Percentiles rank a stretch among this genome's conserved stretches.
Evolutionary conservation across 2,888 invertebrate genomes (phyloP).

Genomic region (Gastracanthus pulcherrimus): DNA sequence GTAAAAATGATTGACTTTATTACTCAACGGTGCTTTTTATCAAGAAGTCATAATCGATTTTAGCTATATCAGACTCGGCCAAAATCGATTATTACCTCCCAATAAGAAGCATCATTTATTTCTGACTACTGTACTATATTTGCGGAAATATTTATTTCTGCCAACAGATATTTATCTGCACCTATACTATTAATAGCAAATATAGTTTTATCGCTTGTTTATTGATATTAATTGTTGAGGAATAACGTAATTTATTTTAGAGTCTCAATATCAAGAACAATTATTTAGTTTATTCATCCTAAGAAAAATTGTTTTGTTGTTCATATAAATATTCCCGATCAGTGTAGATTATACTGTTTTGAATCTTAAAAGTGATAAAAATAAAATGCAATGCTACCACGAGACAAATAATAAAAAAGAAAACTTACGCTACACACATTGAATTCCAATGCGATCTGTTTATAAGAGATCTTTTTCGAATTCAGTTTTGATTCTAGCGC

Average conservation of each 20-base stretch:
- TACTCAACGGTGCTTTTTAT: not conserved
- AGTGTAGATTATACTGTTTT: no score
- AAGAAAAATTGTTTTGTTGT: no score
- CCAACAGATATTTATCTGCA: not conserved
- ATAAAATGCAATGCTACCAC: no score
- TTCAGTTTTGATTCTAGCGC: not conserved
- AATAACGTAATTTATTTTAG: no score
- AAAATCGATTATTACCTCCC: not conserved
- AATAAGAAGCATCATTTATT: not conserved
- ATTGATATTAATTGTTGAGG: no score
- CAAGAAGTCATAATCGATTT: not conserved
- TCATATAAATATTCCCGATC: no score
- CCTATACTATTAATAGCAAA: not conserved
- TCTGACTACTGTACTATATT: not conserved
- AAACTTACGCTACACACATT: no score
- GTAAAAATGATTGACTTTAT: not conserved
- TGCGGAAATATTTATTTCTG: slow-evolving; percentile 4
- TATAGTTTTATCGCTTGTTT: not conserved
- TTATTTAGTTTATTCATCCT: no score
- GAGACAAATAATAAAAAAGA: no score
- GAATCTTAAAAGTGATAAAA: no score
- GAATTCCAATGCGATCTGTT: no score
- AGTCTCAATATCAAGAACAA: no score
- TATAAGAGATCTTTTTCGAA: not conserved
- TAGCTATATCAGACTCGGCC: not conserved